These are phyloP conservation scores for Phyllotis vaccarum DNA, from an alignment of 2,797 vertebrate genomes.

Conservation along the genomic window DNA sequence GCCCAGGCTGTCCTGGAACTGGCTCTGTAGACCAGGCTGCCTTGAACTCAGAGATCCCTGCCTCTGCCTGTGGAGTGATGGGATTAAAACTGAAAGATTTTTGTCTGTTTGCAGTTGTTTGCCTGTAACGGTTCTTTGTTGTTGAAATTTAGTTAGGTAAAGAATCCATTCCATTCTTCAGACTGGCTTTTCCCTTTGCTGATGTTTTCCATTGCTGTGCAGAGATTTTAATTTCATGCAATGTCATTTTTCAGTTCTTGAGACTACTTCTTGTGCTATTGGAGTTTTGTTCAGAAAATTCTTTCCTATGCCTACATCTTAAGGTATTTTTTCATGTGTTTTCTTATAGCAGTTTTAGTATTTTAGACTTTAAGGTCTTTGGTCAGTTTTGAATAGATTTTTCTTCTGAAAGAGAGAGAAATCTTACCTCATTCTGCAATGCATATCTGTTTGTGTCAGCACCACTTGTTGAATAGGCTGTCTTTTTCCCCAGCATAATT, in stretches of 20 bases:
- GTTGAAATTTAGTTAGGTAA: not conserved
- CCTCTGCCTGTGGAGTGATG: too few relatives aligned
- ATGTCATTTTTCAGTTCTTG: not conserved
- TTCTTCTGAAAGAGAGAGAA: not conserved
- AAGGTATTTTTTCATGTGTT: not conserved
- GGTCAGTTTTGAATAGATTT: not conserved
- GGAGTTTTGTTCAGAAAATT: not conserved
- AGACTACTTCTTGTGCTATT: not conserved
- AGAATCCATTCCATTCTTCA: not conserved
- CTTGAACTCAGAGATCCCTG: too few relatives aligned
- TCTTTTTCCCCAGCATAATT: not conserved
- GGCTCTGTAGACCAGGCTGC: too few relatives aligned
- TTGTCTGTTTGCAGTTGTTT: too few relatives aligned
- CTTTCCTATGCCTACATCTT: not conserved
- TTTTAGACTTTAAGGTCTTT: not conserved
- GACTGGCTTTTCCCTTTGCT: not conserved
- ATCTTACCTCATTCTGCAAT: not conserved
- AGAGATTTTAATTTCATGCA: not conserved
- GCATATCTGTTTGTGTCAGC: not conserved
- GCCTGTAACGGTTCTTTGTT: not conserved
- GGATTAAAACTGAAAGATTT: too few relatives aligned
- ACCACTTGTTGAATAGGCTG: not conserved
- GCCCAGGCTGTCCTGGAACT: too few relatives aligned
- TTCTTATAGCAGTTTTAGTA: not conserved
- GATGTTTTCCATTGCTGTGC: not conserved